Conservation (phyloP, 2,888 invertebrate species). For the Chymomyza caudatula region DNA sequence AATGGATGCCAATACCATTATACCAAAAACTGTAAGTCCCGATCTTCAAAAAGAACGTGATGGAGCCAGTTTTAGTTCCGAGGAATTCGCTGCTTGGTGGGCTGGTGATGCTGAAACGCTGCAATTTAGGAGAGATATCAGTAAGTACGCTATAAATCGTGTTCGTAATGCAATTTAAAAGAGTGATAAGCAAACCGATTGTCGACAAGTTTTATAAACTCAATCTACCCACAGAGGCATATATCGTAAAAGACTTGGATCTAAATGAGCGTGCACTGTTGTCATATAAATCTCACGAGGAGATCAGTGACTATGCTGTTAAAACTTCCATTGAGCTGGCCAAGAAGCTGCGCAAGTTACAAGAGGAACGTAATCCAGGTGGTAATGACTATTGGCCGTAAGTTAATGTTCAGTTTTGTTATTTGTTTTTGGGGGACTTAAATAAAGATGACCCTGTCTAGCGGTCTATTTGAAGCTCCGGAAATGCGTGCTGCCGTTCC, state of each 20-base stretch:
- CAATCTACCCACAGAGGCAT: slow-evolving; percentile 28
- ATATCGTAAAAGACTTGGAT: slow-evolving; percentile 45
- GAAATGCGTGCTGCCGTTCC: slow-evolving; percentile 51
- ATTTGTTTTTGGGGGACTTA: background rate
- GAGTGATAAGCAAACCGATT: background rate
- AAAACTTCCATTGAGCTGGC: slow-evolving; percentile 79
- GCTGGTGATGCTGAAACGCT: slow-evolving; percentile 84
- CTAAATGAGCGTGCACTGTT: slow-evolving; percentile 23
- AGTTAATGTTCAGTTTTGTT: slow-evolving; percentile 28
- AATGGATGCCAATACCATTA: slow-evolving; percentile 46
- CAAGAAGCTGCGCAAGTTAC: slow-evolving; percentile 84
- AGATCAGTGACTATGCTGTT: slow-evolving; percentile 52
- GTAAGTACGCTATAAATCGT: slow-evolving; percentile 39
- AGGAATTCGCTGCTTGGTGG: slow-evolving; percentile 86
- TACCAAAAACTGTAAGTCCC: slow-evolving; percentile 79
- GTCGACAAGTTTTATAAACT: background rate
- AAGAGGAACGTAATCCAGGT: slow-evolving; percentile 81
- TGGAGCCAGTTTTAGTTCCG: slow-evolving; percentile 84
- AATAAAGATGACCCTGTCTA: slow-evolving; percentile 6
- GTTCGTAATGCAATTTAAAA: background rate
- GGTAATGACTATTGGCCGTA: slow-evolving; percentile 73
- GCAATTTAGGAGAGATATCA: slow-evolving; percentile 42
- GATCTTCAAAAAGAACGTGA: slow-evolving; percentile 86
- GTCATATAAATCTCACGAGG: slow-evolving; percentile 63
- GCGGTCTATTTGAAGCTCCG: slow-evolving; percentile 39